Conservation (phyloP, 64 coral and sea anemone genomes). For the Montipora capricornis region DNA sequence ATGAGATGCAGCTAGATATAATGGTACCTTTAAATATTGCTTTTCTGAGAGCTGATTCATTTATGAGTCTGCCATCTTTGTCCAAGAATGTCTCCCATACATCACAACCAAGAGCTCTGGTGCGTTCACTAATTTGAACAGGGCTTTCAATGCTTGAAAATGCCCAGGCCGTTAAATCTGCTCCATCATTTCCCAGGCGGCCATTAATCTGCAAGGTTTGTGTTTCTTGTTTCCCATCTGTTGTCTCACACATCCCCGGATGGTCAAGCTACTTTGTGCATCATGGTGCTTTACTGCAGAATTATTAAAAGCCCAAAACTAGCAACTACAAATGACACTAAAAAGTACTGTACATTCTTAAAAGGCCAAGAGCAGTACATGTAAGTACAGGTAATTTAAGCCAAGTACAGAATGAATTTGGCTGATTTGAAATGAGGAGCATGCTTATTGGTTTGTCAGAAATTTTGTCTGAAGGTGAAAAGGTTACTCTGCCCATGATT, state of each 20-base stretch:
- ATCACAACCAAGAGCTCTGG: conserved; percentile 42
- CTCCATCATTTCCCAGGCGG: neutral
- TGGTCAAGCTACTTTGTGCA: neutral
- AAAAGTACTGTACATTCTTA: no score
- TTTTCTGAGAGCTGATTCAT: conserved; percentile 82
- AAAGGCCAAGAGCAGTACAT: no score
- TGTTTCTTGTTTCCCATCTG: neutral
- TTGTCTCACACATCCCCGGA: conserved; percentile 15
- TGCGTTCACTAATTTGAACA: conserved; percentile 85
- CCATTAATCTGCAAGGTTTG: neutral
- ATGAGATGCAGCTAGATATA: no score
- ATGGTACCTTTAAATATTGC: conserved; percentile 82
- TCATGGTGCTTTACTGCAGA: neutral
- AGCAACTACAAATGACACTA: neutral
- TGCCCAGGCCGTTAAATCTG: neutral
- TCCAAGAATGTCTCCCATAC: conserved; percentile 80
- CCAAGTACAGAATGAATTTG: no score
- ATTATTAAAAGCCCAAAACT: neutral
- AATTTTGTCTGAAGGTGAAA: no score
- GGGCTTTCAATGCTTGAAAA: conserved; percentile 47
- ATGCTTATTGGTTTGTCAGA: no score
- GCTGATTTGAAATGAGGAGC: no score
- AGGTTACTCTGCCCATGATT: no score
- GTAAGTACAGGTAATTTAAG: no score
- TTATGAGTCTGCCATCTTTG: conserved; percentile 82